phyloP scores from a whole-genome alignment of 2,888 invertebrate species.

The Apodemia zela region DNA sequence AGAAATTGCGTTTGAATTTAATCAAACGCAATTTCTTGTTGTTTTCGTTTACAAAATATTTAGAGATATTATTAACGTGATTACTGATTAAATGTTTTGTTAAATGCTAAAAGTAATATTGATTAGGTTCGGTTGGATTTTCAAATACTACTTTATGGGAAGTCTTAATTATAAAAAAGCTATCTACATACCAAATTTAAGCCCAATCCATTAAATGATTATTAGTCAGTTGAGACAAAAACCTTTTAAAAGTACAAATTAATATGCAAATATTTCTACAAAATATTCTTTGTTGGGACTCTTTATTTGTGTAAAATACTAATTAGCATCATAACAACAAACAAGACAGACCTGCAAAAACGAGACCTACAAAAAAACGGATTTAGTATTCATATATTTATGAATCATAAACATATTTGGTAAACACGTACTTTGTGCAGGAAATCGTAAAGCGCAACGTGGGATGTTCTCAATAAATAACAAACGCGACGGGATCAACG shows the following conservation, averaged over 20 bases:
- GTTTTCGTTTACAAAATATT: too few relatives aligned
- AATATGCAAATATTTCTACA: not conserved
- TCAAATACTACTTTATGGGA: too few relatives aligned
- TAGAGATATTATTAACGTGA: too few relatives aligned
- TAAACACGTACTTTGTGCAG: constrained; percentile 45
- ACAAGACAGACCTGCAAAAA: not conserved
- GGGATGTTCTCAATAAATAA: constrained; percentile 71
- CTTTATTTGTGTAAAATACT: not conserved
- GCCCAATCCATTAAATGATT: too few relatives aligned
- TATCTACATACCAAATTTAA: too few relatives aligned
- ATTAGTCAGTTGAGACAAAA: not conserved
- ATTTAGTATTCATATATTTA: constrained; percentile 1
- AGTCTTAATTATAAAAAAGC: too few relatives aligned
- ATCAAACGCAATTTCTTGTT: too few relatives aligned
- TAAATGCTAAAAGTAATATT: not conserved
- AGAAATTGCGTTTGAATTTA: too few relatives aligned
- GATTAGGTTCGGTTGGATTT: too few relatives aligned
- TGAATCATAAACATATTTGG: constrained; percentile 15
- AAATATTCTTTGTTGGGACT: not conserved
- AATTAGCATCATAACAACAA: constrained; percentile 1
- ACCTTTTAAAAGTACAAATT: not conserved
- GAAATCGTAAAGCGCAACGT: constrained; percentile 55
- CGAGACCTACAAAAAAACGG: not conserved
- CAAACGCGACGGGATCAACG: constrained; percentile 67
- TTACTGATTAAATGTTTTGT: too few relatives aligned